These are phyloP conservation scores for Trichoplusia ni DNA, from an alignment of 1,140 invertebrate genomes.

Conservation along the genomic window DNA sequence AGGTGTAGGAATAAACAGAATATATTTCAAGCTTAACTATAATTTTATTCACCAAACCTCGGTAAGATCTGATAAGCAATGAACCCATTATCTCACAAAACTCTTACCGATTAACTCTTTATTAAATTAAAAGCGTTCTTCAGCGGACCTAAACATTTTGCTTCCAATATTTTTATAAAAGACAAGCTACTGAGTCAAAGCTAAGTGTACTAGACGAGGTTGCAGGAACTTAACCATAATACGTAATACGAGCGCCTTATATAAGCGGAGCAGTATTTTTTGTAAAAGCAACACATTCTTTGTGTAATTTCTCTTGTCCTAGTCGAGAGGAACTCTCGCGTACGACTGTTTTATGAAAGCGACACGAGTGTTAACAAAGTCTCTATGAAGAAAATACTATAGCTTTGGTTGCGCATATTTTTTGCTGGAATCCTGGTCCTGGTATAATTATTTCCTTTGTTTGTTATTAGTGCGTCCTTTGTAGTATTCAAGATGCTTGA, in stretches of 20 bases:
- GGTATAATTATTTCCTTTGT: too few species aligned
- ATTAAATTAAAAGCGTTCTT: neutral
- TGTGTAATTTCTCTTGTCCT: conserved; percentile 15
- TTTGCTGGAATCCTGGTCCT: too few species aligned
- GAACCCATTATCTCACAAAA: too few species aligned
- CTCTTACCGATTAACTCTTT: too few species aligned
- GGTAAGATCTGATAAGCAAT: neutral
- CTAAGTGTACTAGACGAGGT: neutral
- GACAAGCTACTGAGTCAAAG: neutral
- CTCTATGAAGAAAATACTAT: neutral
- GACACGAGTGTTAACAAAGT: neutral
- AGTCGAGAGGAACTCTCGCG: neutral
- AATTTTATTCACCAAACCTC: too few species aligned
- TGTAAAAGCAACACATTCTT: conserved; percentile 9
- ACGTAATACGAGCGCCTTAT: neutral
- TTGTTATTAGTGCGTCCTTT: too few species aligned
- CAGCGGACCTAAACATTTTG: neutral
- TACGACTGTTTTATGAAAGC: neutral
- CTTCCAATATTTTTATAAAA: neutral
- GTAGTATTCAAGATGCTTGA: too few species aligned
- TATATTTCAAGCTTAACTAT: too few species aligned
- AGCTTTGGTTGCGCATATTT: neutral
- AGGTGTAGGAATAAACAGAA: too few species aligned
- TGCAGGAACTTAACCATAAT: conserved; percentile 15
- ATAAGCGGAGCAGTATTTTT: conserved; percentile 6